Base-by-base conservation (phyloP, 2,888 invertebrate genomes). In the Clistopyga incitator region DNA sequence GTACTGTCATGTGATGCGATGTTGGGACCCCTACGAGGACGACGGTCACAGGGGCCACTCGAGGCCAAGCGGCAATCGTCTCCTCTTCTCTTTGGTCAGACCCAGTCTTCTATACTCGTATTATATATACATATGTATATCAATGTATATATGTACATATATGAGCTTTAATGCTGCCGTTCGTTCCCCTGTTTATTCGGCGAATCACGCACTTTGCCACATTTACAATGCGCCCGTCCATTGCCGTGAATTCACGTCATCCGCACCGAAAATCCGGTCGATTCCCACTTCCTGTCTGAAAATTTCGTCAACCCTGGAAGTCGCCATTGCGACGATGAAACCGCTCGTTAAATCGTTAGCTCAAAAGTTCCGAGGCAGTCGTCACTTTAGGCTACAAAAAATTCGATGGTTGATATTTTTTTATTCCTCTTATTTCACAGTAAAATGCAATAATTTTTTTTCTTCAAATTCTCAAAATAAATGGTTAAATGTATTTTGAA, bases 241-340 rank as follows among this genome's bases (percentile, higher is more conserved):
- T 71, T 47, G 78, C 70, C 47, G 82, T 38, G 34, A 29, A 34
- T 34, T 59, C 61, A 34, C 34, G 64, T 61, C 85, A 82, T 85
- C 79, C 83, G 78, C 84, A 85, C 74, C 86, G 76, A 72, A 78
- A 84, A 84, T 84, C 80, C 84, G 81, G 78, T 78, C 70, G 61
- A 64, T 64, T 64, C 15, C 50, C 61, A 74, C 64, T 74, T 74
- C 74, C 74, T 29, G 50, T 71, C 23, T 38, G 71, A 61, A 61
- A 38, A 20, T 74, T 50, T 64, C 20, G n/a, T 61, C 72, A 47
- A 18, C 13, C 10, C 11, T 15, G 2, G 15, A 13, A 29, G 45
- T 23, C 42, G 3, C 23, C 45, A 45, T 45, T 61, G 56, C 25
- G 15, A 4, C 11, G 29, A 29, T 29, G 29, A 15, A 56, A 56